Percentiles rank a stretch among this genome's conserved stretches.
Conservation (phyloP, 1,140 invertebrate species). For the Drosophila rhopaloa region DNA sequence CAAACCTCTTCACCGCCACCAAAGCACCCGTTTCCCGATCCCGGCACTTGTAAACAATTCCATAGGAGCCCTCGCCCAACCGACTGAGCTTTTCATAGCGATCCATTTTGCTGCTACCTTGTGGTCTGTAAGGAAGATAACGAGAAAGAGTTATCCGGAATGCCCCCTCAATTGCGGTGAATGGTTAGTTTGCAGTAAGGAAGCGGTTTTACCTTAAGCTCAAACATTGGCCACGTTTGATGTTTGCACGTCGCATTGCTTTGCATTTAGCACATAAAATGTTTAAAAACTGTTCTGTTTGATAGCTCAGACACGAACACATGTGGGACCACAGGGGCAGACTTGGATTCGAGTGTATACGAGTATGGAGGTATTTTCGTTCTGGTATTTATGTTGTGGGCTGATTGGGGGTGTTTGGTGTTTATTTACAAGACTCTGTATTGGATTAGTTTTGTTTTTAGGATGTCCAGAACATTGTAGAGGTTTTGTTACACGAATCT, state of each 20-base stretch:
- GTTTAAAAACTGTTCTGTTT: conserved; percentile 60
- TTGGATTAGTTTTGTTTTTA: conserved; percentile 3
- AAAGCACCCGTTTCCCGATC: conserved; percentile 97
- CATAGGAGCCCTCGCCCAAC: conserved; percentile 99
- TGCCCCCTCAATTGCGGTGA: neutral
- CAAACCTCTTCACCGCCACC: conserved; percentile 99
- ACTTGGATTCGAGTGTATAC: conserved; percentile 8
- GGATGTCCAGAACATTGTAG: conserved; percentile 57
- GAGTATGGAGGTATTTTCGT: conserved; percentile 32
- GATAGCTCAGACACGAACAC: conserved; percentile 71
- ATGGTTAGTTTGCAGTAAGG: conserved; percentile 17
- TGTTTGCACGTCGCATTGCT: conserved; percentile 80
- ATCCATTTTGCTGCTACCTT: conserved; percentile 97
- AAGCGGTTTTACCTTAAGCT: conserved; percentile 77
- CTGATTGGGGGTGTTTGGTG: conserved; percentile 35
- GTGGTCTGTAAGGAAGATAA: conserved; percentile 87
- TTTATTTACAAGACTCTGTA: conserved; percentile 50
- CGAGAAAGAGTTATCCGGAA: conserved; percentile 3
- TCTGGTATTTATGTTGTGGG: conserved; percentile 15
- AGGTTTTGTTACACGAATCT: conserved; percentile 46
- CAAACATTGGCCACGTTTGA: conserved; percentile 82
- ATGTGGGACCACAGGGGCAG: conserved; percentile 51
- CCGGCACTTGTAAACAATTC: conserved; percentile 99
- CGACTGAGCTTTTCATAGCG: conserved; percentile 98
- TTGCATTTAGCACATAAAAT: conserved; percentile 81